phyloP scores from a whole-genome alignment of 2,113 vertebrate species.

The Anarrhichthys ocellatus region DNA sequence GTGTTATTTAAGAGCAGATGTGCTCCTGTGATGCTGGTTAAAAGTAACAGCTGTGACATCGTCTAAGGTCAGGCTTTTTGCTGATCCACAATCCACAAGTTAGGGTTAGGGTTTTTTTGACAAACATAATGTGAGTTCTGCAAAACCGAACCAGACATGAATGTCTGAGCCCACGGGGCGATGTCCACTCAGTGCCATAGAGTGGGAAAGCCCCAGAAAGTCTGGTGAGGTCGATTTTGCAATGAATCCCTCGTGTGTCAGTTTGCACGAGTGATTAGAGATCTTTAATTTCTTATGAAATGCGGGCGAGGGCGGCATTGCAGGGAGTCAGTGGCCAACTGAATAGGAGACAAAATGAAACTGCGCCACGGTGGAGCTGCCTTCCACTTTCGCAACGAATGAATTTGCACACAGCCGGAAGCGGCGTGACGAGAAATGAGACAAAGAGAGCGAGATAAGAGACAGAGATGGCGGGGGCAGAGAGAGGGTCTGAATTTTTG shows the following conservation, averaged over 20 bases:
- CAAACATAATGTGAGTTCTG: not conserved
- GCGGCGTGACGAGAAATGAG: constrained; percentile 46
- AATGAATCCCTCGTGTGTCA: constrained; percentile 35
- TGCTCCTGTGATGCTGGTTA: not conserved
- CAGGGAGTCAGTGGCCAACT: constrained; percentile 17
- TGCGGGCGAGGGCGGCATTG: constrained; percentile 25
- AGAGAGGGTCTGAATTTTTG: not conserved
- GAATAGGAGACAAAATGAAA: constrained; percentile 54
- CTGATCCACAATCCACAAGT: not conserved
- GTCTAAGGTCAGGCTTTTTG: not conserved
- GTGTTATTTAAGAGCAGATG: not conserved
- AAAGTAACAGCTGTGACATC: not conserved
- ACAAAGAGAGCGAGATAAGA: constrained; percentile 35
- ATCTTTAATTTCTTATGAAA: constrained; percentile 47
- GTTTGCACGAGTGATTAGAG: constrained; percentile 37
- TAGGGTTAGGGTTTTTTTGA: not conserved
- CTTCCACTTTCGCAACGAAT: constrained; percentile 59
- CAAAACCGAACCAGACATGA: not conserved
- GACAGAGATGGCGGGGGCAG: not conserved
- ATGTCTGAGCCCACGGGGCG: not conserved
- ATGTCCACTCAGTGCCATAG: not conserved
- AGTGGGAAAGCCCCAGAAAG: not conserved
- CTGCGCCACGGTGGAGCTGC: constrained; percentile 8
- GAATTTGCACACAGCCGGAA: constrained; percentile 66
- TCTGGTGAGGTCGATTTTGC: not conserved